Evolutionary conservation across 2,113 vertebrate species (phyloP).

Genomic region (Epinephelus lanceolatus): DNA sequence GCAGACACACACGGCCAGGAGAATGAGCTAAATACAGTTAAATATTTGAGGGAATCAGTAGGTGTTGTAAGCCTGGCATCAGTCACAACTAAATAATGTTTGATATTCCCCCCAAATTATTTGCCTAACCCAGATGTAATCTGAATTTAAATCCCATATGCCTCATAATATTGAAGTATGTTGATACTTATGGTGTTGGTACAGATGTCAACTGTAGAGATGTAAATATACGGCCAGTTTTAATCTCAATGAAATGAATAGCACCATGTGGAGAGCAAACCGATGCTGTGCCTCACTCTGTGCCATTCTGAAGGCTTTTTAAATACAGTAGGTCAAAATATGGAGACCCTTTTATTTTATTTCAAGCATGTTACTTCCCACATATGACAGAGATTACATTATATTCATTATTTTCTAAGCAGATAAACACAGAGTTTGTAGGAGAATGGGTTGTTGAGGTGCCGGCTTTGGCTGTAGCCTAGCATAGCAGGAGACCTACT

Average conservation of each 20-base stretch:
- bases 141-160: not conserved
- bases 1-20: not conserved
- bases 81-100: not conserved
- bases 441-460: not conserved
- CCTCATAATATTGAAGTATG: not conserved
- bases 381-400: not conserved
- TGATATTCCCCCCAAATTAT: not conserved
- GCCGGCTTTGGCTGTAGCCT: conserved; percentile 1
- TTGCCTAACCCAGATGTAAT: not conserved
- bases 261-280: not conserved
- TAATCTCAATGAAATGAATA: not conserved
- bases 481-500: conserved; percentile 29
- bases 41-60: not conserved
- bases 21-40: not conserved
- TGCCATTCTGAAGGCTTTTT: not conserved
- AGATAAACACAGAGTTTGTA: too few species aligned
- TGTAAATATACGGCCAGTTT: not conserved
- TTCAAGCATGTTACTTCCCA: not conserved
- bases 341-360: not conserved
- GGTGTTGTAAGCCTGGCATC: not conserved
- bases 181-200: not conserved
- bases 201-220: not conserved
- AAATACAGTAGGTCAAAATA: not conserved
- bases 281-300: not conserved
- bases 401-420: conserved; percentile 6